Conservation (phyloP, 2,113 vertebrate genomes). For the Reinhardtius hippoglossoides region DNA sequence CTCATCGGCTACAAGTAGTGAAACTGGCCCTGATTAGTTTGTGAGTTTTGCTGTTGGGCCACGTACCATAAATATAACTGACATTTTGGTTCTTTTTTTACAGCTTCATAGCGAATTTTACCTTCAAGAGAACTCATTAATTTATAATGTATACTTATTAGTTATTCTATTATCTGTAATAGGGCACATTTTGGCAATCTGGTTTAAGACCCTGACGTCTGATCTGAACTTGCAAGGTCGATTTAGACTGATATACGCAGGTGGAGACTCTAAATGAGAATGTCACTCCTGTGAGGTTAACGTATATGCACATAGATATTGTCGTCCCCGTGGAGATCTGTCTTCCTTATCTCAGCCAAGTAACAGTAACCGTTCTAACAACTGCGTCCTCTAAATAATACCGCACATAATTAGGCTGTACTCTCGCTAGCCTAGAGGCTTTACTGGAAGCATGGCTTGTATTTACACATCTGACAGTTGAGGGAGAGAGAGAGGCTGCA, state of each 20-base stretch:
- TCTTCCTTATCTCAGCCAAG: slow-evolving; percentile 35
- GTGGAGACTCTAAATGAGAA: not conserved
- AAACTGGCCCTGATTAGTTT: slow-evolving; percentile 12
- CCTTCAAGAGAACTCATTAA: no score
- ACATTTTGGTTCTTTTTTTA: not conserved
- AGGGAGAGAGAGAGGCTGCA: slow-evolving; percentile 24
- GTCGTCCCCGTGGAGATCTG: slow-evolving; percentile 6
- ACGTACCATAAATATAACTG: not conserved
- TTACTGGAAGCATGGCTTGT: slow-evolving; percentile 62
- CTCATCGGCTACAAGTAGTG: slow-evolving; percentile 14
- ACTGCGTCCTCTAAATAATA: slow-evolving; percentile 59
- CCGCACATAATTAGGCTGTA: slow-evolving; percentile 64
- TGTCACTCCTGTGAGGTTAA: not conserved
- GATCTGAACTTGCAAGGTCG: not conserved
- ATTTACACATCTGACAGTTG: slow-evolving; percentile 72
- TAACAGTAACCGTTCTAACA: slow-evolving; percentile 45
- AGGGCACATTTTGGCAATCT: not conserved
- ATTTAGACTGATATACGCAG: not conserved
- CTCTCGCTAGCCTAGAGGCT: slow-evolving; percentile 60
- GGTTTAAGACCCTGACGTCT: not conserved
- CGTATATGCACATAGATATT: not conserved
- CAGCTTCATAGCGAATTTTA: not conserved
- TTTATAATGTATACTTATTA: no score
- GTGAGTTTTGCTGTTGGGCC: not conserved
- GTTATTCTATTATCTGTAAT: not conserved